Conservation (phyloP, 2,797 vertebrate species). For the Gephyroberyx darwinii region DNA sequence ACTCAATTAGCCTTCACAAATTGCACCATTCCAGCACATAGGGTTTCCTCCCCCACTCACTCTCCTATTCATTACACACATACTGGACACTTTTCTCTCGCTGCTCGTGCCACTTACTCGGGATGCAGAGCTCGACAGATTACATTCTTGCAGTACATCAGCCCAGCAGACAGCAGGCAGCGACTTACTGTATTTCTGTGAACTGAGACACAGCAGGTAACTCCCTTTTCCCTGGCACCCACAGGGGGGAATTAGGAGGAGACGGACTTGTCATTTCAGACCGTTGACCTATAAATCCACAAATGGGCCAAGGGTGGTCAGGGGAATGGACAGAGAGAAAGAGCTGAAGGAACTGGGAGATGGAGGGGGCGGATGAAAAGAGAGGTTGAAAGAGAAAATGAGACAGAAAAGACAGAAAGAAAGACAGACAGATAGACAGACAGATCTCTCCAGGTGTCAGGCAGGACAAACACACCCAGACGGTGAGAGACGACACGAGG, state of each 20-base stretch:
- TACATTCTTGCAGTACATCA: conserved; percentile 46
- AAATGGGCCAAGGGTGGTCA: conserved; percentile 57
- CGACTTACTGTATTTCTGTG: conserved; percentile 47
- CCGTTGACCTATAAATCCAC: conserved; percentile 73
- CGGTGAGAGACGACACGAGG: conserved; percentile 44
- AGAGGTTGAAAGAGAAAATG: conserved; percentile 17
- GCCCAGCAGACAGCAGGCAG: conserved; percentile 33
- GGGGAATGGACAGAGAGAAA: conserved; percentile 26
- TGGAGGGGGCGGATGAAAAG: conserved; percentile 31
- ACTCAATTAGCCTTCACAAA: conserved; percentile 33
- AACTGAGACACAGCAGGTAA: conserved; percentile 52
- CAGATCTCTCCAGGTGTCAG: conserved; percentile 49
- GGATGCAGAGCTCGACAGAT: conserved; percentile 36
- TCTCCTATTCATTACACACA: conserved; percentile 20
- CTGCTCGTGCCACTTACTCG: conserved; percentile 33
- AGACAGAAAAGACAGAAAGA: conserved; percentile 3
- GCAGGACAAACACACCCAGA: conserved; percentile 58
- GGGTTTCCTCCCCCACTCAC: conserved; percentile 5
- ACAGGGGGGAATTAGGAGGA: conserved; percentile 62
- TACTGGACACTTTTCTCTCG: conserved; percentile 9
- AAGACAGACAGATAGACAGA: conserved; percentile 22
- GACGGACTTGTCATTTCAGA: conserved; percentile 64
- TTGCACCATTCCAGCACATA: neutral
- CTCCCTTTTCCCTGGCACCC: conserved; percentile 42
- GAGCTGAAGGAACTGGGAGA: conserved; percentile 38